Conservation (phyloP, 1,140 invertebrate species). For the Drosophila nebulosa region DNA sequence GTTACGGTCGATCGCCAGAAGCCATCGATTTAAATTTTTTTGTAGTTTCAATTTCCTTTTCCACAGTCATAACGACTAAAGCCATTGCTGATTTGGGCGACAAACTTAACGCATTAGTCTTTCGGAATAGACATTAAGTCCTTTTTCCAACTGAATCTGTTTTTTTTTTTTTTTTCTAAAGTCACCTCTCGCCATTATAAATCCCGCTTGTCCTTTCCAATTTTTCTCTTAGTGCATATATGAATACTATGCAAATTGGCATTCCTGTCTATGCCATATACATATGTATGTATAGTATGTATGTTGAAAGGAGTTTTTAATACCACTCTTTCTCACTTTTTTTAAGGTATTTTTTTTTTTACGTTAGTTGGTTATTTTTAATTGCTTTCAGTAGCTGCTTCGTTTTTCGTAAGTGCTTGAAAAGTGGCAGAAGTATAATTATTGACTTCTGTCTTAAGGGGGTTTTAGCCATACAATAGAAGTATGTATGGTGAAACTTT, state of each 20-base stretch:
- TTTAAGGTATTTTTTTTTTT: not conserved
- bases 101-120: no score
- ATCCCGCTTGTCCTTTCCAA: no score
- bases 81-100: no score
- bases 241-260: constrained; percentile 4
- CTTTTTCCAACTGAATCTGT: no score
- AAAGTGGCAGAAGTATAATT: not conserved
- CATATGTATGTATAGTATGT: no score
- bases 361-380: constrained; percentile 5
- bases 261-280: constrained; percentile 1
- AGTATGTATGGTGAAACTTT: not conserved
- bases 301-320: not conserved
- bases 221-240: not conserved
- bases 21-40: no score
- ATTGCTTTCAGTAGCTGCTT: constrained; percentile 1
- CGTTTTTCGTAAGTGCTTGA: not conserved
- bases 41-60: no score
- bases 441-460: not conserved
- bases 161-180: no score
- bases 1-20: no score
- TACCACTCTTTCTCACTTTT: not conserved
- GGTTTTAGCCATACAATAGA: not conserved
- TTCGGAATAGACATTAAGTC: no score
- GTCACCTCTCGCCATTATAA: no score
- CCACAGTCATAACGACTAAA: no score